phyloP scores from a whole-genome alignment of 1,140 invertebrate species.

The Galendromus occidentalis region DNA sequence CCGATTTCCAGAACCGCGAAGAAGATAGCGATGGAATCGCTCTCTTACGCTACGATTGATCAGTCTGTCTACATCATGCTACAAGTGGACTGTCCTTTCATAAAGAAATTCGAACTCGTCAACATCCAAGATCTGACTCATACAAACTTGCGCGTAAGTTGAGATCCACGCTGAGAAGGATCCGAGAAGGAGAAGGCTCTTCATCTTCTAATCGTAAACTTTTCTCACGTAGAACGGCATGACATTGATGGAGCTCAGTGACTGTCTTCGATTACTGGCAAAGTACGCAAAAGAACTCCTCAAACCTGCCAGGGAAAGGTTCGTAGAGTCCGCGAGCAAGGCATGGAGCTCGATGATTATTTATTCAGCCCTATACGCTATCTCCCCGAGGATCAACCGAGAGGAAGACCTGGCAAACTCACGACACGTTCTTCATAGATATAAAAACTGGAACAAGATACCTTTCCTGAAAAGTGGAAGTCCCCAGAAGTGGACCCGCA shows the following conservation, averaged over 20 bases:
- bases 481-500: neutral
- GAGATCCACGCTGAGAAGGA: neutral
- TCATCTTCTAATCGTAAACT: no score
- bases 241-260: neutral
- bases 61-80: constrained; percentile 3
- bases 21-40: neutral
- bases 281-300: constrained; percentile 4
- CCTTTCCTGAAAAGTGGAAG: neutral
- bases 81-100: neutral
- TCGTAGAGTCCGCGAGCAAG: neutral
- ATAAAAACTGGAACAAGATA: constrained; percentile 4
- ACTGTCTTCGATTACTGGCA: neutral
- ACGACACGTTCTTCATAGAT: no score
- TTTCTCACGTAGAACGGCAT: neutral
- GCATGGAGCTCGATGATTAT: no score
- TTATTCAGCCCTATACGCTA: no score
- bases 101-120: neutral
- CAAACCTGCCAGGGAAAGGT: constrained; percentile 6
- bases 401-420: no score
- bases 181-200: no score
- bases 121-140: neutral
- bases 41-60: neutral
- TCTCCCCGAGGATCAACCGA: no score
- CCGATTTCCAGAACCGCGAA: constrained; percentile 1
- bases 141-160: neutral